Conservation (phyloP, 2,888 invertebrate species). For the Crematogaster levior region DNA sequence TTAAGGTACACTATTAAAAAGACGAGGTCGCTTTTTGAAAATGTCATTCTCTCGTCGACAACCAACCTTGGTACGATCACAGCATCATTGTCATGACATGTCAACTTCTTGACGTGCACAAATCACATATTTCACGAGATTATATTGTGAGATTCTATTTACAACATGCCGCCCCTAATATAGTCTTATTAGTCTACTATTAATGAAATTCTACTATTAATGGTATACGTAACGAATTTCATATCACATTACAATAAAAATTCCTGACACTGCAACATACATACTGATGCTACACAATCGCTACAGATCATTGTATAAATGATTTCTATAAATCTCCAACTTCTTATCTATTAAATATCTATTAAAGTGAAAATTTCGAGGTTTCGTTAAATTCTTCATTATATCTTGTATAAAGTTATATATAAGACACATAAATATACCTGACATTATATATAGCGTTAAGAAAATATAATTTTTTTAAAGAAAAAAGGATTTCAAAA, state of each 20-base stretch:
- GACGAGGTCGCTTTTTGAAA: not conserved
- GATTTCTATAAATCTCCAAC: not conserved
- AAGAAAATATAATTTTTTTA: not conserved
- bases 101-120: not conserved
- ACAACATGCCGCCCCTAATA: not conserved
- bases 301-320: not conserved
- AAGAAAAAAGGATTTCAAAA: not conserved
- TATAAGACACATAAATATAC: not conserved
- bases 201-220: constrained; percentile 16
- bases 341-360: constrained; percentile 16
- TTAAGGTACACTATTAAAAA: constrained; percentile 2
- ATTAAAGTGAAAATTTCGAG: not conserved
- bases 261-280: not conserved
- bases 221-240: not conserved
- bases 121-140: not conserved
- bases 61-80: not conserved
- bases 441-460: not conserved
- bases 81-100: constrained; percentile 9
- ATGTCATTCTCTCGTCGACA: not conserved
- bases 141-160: not conserved
- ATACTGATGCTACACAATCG: not conserved
- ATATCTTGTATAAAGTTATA: not conserved
- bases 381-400: not conserved
- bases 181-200: not conserved
- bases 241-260: not conserved